Evolutionary conservation across 2,888 invertebrate genomes (phyloP), one percentile per base, ranked within the genome.

Genomic region (Smittia aterrima): DNA sequence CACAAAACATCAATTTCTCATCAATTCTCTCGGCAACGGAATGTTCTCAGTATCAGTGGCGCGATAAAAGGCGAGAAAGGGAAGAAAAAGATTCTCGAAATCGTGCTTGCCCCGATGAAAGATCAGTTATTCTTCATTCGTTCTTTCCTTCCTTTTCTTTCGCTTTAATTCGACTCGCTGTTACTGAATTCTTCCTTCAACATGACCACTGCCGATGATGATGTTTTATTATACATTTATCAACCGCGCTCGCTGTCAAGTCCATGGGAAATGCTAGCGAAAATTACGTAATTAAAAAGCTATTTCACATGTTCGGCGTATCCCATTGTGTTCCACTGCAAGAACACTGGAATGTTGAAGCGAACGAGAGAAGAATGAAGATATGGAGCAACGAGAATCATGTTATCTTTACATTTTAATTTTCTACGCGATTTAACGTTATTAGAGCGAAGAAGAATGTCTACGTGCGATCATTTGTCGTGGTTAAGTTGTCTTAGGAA

Each of bases 281-380:
- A 70, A 70, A 70, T 70, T 70, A 53, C 70, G 54, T 53, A 70
- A 70, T 70, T 70, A 70, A 70, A 70, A 53, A 70, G 32, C 54
- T 53, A 70, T 70, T 70, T 70, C 70, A 70, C 67, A 67, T 67
- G 41, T 41, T 67, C 38, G 41, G 22, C 67, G 41, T 67, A 67
- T 54, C 54, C 20, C 53, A 18, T 47, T 41, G 70, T 53, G 41
- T 25, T 20, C 41, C 68, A 54, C 53, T 70, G 53, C 25, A 18
- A 20, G 18, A 3, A 7, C 9, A 11, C 20, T 4, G 22, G 22
- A 58, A 58, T 58, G 20, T 22, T 11, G 9, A 18, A 58, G 58
- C 1, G 22, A 18, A 9, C 2, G 58, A 11, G 22, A 20, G n/a
- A 47, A 47, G 47, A 47, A 47, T 47, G 16, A 16, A 47, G 47